phyloP scores from a whole-genome alignment of 2,888 invertebrate genomes.

The Plutella xylostella region DNA sequence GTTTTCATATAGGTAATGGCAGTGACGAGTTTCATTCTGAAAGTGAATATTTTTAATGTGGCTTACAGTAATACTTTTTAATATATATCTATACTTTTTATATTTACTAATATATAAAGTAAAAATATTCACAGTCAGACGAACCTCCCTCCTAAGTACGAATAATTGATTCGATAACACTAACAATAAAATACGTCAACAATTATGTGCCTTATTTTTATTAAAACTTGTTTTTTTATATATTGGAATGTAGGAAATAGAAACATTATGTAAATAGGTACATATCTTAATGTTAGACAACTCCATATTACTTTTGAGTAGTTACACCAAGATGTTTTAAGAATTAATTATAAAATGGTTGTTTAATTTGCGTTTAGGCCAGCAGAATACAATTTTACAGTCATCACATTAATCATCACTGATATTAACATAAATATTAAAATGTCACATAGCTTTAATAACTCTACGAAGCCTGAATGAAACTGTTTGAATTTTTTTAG shows the following conservation, averaged over 20 bases:
- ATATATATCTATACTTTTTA: slow-evolving; percentile 28
- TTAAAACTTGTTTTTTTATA: slow-evolving; percentile 21
- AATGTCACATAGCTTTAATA: too few species aligned
- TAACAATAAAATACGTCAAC: slow-evolving; percentile 32
- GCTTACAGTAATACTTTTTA: too few species aligned
- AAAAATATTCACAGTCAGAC: slow-evolving; percentile 44
- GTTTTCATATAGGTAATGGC: slow-evolving; percentile 36
- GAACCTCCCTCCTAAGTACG: slow-evolving; percentile 38
- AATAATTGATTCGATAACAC: slow-evolving; percentile 54
- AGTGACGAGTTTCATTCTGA: slow-evolving; percentile 27
- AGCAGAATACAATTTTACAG: too few species aligned
- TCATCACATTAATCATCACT: too few species aligned
- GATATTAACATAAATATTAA: too few species aligned
- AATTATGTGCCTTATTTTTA: slow-evolving; percentile 19
- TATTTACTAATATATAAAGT: slow-evolving; percentile 11
- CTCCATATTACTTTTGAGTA: too few species aligned
- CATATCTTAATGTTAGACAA: not conserved
- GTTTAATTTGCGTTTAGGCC: too few species aligned
- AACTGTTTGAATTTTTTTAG: too few species aligned
- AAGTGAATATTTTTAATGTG: slow-evolving; percentile 13
- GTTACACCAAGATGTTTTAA: too few species aligned
- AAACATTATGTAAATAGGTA: slow-evolving; percentile 6
- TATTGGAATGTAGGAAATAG: slow-evolving; percentile 38
- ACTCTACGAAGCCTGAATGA: too few species aligned
- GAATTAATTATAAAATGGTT: too few species aligned